Percentiles rank a stretch among this genome's conserved stretches.
These are phyloP conservation scores for Sceliomorpha sp. DNA, from an alignment of 2,888 invertebrate genomes.

Conservation along the genomic window DNA sequence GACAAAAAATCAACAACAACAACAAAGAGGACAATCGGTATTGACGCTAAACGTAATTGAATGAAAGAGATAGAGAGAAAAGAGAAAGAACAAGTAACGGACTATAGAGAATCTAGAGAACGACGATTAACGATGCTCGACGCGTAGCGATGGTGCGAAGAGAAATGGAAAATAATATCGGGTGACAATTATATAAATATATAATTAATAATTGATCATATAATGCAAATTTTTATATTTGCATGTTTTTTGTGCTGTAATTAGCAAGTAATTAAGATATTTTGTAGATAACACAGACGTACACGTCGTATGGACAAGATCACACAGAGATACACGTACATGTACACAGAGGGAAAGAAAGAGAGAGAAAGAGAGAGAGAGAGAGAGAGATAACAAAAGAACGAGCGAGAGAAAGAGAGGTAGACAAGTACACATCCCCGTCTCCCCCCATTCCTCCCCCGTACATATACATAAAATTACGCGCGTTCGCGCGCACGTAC, in stretches of 20 bases:
- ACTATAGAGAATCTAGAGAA: conserved; percentile 49
- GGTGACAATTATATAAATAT: conserved; percentile 76
- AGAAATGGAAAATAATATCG: conserved; percentile 65
- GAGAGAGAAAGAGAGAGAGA: no score
- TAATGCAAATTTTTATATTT: conserved; percentile 80
- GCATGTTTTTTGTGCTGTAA: conserved; percentile 80
- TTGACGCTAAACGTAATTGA: conserved; percentile 59
- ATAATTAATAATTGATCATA: conserved; percentile 70
- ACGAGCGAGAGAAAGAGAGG: no score
- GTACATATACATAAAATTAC: no score
- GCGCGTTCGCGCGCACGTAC: conserved; percentile 7
- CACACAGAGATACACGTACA: conserved; percentile 3
- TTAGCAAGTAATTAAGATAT: conserved; percentile 80
- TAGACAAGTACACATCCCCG: no score
- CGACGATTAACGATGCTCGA: conserved; percentile 46
- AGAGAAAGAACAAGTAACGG: conserved; percentile 7
- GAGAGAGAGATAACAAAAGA: no score
- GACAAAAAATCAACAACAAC: background rate
- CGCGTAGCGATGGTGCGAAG: conserved; percentile 63
- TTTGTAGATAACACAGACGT: conserved; percentile 76
- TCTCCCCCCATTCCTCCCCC: conserved; percentile 10
- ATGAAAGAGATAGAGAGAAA: background rate
- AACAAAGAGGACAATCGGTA: conserved; percentile 63
- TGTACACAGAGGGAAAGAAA: no score
- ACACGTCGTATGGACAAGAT: background rate